Evolutionary conservation across 2,888 invertebrate species (phyloP).

Genomic region (Pterobdella sp.): DNA sequence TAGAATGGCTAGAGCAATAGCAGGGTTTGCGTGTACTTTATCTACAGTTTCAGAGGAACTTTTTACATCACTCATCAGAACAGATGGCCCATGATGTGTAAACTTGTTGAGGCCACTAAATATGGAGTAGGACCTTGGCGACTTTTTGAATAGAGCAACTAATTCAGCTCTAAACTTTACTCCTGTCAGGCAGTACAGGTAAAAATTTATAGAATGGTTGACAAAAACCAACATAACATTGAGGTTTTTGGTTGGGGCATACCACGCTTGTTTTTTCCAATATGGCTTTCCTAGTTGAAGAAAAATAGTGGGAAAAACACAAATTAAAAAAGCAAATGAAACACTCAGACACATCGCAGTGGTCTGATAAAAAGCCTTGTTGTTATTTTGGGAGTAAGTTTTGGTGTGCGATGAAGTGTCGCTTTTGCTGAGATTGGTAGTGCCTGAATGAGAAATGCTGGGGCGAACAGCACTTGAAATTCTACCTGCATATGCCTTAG

Average conservation of each 20-base stretch:
- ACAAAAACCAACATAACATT: slow-evolving; percentile 37
- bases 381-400: not conserved
- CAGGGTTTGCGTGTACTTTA: not conserved
- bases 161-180: slow-evolving; percentile 36
- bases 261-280: slow-evolving; percentile 34
- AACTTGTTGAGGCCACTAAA: slow-evolving; percentile 17
- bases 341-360: slow-evolving; percentile 38
- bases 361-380: slow-evolving; percentile 35
- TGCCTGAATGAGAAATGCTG: slow-evolving; percentile 7
- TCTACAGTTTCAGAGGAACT: not conserved
- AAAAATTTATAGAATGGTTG: slow-evolving; percentile 39
- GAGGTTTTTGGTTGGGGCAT: slow-evolving; percentile 36
- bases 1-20: not conserved
- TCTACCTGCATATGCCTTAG: slow-evolving; percentile 17
- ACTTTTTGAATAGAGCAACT: slow-evolving; percentile 27
- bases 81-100: not conserved
- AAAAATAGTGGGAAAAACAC: slow-evolving; percentile 37
- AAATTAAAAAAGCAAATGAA: slow-evolving; percentile 39
- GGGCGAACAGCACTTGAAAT: not conserved
- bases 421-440: not conserved
- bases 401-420: not conserved
- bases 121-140: slow-evolving; percentile 19
- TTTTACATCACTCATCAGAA: not conserved
- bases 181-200: slow-evolving; percentile 38
- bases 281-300: slow-evolving; percentile 38